A percentile compares a stretch with the other conserved stretches of the same genome.
Evolutionary conservation across 2,888 invertebrate genomes (phyloP).

Genomic region (Leptodirus hochenwartii): DNA sequence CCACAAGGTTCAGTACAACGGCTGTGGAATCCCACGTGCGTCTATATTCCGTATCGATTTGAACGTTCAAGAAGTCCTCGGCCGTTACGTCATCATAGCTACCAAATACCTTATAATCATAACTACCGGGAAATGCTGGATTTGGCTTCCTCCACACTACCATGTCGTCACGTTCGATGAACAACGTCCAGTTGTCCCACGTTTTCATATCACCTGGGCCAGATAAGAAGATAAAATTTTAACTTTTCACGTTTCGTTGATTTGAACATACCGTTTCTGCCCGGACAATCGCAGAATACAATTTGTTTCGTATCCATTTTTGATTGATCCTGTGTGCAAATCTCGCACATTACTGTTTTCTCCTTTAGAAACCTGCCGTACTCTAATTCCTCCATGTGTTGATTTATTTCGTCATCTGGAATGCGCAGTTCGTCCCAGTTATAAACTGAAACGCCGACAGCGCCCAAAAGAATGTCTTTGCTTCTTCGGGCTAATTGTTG

Average conservation of each 20-base stretch:
- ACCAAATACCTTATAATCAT: slow-evolving; percentile 76
- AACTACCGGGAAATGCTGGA: slow-evolving; percentile 47
- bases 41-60: slow-evolving; percentile 62
- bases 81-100: slow-evolving; percentile 61
- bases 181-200: slow-evolving; percentile 52
- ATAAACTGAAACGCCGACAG: slow-evolving; percentile 33
- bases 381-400: slow-evolving; percentile 38
- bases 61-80: slow-evolving; percentile 63
- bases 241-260: not conserved
- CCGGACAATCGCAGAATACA: slow-evolving; percentile 29
- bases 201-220: slow-evolving; percentile 11
- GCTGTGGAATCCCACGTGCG: slow-evolving; percentile 67
- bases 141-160: slow-evolving; percentile 63
- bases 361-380: slow-evolving; percentile 32
- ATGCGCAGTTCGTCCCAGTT: slow-evolving; percentile 45
- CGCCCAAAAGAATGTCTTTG: slow-evolving; percentile 35
- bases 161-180: slow-evolving; percentile 60
- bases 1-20: slow-evolving; percentile 49
- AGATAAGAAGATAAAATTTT: not conserved
- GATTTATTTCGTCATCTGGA: slow-evolving; percentile 32
- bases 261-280: slow-evolving; percentile 6
- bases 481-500: slow-evolving; percentile 28
- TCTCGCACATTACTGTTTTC: slow-evolving; percentile 32
- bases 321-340: slow-evolving; percentile 26
- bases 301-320: slow-evolving; percentile 25